These are phyloP conservation scores for Pelodiscus sinensis DNA, from an alignment of 2,113 vertebrate species.

Conservation along the genomic window DNA sequence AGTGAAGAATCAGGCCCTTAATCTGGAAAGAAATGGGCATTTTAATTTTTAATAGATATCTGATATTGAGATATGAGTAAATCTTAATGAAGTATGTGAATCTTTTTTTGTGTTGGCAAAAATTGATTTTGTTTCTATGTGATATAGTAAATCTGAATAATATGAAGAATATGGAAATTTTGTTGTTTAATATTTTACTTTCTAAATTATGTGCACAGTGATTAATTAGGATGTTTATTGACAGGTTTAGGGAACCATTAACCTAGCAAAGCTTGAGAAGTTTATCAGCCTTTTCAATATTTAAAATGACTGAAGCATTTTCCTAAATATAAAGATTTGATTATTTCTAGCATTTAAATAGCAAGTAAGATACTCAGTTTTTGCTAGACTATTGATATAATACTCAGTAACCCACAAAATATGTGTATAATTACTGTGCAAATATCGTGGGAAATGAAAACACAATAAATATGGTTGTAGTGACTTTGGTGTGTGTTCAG, in stretches of 20 bases:
- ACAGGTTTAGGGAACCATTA: slow-evolving; percentile 1
- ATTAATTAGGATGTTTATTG: slow-evolving; percentile 37
- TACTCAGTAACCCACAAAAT: background rate
- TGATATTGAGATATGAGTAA: background rate
- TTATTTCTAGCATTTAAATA: background rate
- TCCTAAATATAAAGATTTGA: background rate
- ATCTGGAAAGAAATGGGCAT: background rate
- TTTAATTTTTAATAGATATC: background rate
- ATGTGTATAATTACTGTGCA: background rate
- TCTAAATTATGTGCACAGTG: slow-evolving; percentile 26
- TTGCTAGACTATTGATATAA: background rate
- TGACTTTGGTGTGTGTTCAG: background rate
- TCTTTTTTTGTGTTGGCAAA: slow-evolving; percentile 2
- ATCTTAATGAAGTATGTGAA: background rate
- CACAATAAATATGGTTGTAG: background rate
- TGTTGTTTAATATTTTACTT: slow-evolving; percentile 53
- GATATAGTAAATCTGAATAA: slow-evolving; percentile 4
- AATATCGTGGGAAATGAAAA: slow-evolving; percentile 29
- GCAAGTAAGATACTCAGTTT: background rate
- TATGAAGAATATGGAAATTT: slow-evolving; percentile 1
- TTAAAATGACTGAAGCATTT: slow-evolving; percentile 27
- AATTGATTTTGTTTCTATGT: slow-evolving; percentile 30
- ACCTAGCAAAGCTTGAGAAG: background rate
- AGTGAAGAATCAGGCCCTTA: background rate
- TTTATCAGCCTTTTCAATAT: background rate